Evolutionary conservation across 2,888 invertebrate species (phyloP).

Genomic region (Drosophila melanosoma): DNA sequence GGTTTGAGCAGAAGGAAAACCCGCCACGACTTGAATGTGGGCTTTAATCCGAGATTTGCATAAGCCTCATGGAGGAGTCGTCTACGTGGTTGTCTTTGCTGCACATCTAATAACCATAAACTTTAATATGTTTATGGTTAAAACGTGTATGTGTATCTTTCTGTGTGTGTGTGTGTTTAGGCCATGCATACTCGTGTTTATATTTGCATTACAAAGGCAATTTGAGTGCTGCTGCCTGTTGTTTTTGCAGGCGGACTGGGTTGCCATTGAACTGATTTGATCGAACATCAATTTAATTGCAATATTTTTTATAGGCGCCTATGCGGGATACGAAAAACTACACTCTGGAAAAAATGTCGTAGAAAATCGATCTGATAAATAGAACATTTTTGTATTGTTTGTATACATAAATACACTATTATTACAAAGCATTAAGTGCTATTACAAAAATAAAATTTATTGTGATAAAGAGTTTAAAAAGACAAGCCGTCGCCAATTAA

Average conservation of each 20-base stretch:
- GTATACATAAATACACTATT: background rate
- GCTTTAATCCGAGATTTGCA: constrained; percentile 65
- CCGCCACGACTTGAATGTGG: constrained; percentile 24
- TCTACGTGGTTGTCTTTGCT: constrained; percentile 28
- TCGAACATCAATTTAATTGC: constrained; percentile 75
- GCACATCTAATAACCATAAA: constrained; percentile 75
- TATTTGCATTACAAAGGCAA: constrained; percentile 76
- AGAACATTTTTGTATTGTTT: background rate
- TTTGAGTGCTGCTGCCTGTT: constrained; percentile 46
- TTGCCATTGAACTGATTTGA: constrained; percentile 70
- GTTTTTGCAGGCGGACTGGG: constrained; percentile 7
- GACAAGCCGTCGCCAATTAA: background rate
- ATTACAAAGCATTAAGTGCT: background rate
- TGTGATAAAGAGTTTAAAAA: background rate
- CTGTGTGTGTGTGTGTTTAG: constrained; percentile 30
- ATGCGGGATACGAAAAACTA: background rate
- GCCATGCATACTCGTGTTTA: constrained; percentile 39
- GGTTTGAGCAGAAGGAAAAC: constrained; percentile 14
- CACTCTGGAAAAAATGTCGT: background rate
- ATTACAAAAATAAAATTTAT: background rate
- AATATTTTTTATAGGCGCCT: constrained; percentile 55
- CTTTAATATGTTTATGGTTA: constrained; percentile 73
- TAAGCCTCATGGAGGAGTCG: constrained; percentile 42
- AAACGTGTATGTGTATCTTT: constrained; percentile 30
- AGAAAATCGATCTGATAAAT: background rate